These are phyloP conservation scores for Norana najaformis DNA, from an alignment of 2,888 invertebrate genomes.

Conservation along the genomic window DNA sequence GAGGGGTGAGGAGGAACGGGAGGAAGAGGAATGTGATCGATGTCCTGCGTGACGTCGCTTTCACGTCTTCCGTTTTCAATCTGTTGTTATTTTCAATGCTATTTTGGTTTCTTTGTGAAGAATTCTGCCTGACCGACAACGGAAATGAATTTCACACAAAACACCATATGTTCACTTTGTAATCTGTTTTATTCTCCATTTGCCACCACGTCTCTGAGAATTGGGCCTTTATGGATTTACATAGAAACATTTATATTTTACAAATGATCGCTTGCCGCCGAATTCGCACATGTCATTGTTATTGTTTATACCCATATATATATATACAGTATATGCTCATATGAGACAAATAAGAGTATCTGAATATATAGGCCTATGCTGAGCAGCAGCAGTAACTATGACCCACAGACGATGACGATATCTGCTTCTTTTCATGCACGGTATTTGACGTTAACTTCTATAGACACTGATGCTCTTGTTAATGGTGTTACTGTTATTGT, in stretches of 20 bases:
- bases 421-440: not conserved
- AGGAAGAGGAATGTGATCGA: not conserved
- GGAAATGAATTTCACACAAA: conserved; percentile 4
- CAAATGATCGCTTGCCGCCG: too few species aligned
- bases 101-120: not conserved
- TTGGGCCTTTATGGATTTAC: not conserved
- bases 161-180: not conserved
- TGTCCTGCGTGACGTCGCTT: not conserved
- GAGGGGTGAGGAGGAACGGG: not conserved
- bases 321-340: too few species aligned
- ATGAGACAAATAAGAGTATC: not conserved
- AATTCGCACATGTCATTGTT: not conserved
- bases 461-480: not conserved
- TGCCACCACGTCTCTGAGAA: not conserved
- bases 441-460: not conserved
- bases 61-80: not conserved
- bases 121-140: not conserved
- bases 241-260: not conserved
- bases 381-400: not conserved
- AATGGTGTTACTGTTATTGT: not conserved
- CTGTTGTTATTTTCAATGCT: conserved; percentile 13
- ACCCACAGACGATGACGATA: not conserved
- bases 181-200: not conserved
- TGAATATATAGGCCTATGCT: too few species aligned
- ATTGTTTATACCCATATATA: not conserved